phyloP scores from a whole-genome alignment of 2,113 vertebrate genomes.

The Kryptolebias marmoratus region DNA sequence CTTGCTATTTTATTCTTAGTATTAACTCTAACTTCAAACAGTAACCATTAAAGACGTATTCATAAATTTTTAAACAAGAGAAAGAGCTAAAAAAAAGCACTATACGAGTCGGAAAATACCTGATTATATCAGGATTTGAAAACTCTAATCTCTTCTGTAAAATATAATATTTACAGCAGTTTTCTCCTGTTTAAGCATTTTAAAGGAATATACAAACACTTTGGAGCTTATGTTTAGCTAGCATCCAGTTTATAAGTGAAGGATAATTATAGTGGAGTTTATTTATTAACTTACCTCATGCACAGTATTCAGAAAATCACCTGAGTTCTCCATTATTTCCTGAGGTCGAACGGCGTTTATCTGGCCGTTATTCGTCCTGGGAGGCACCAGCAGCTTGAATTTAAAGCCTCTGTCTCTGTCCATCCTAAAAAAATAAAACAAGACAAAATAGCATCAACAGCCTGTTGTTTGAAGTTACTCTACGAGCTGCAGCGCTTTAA shows the following conservation, averaged over 20 bases:
- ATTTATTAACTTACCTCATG: slow-evolving; percentile 47
- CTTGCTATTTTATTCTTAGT: background rate
- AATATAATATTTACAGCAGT: no score
- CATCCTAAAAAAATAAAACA: slow-evolving; percentile 65
- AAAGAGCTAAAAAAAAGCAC: background rate
- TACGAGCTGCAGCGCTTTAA: no score
- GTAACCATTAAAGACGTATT: background rate
- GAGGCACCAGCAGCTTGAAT: slow-evolving; percentile 79
- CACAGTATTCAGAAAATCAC: slow-evolving; percentile 17
- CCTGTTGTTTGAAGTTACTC: no score
- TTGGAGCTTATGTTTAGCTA: no score
- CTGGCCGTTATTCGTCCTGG: slow-evolving; percentile 62
- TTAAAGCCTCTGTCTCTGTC: slow-evolving; percentile 72
- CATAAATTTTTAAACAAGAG: background rate
- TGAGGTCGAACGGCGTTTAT: slow-evolving; percentile 72
- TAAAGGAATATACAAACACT: no score
- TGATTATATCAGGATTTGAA: background rate
- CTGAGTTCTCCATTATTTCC: slow-evolving; percentile 42
- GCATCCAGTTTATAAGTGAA: background rate
- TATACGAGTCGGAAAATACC: no score
- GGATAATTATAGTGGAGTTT: background rate
- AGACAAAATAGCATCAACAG: background rate
- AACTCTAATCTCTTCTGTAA: no score
- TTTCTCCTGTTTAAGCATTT: no score
- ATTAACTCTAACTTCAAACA: background rate